These are phyloP conservation scores for Phrynocephalus forsythii DNA, from an alignment of 2,797 vertebrate genomes.

Conservation along the genomic window DNA sequence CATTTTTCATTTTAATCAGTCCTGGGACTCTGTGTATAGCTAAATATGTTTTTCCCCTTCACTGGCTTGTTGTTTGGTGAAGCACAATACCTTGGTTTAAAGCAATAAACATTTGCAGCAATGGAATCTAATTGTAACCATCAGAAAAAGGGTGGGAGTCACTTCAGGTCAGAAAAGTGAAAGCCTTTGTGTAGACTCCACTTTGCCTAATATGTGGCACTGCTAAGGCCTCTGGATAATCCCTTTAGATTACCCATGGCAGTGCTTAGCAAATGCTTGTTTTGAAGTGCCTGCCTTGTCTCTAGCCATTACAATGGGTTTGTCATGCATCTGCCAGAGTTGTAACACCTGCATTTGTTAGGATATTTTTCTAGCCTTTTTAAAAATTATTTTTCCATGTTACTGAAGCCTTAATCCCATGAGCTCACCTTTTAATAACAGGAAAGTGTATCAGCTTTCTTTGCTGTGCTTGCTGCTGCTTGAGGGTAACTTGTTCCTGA, in stretches of 20 bases:
- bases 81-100: background rate
- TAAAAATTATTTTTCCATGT: slow-evolving; percentile 57
- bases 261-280: slow-evolving; percentile 72
- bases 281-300: slow-evolving; percentile 67
- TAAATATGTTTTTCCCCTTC: background rate
- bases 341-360: slow-evolving; percentile 52
- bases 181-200: slow-evolving; percentile 53
- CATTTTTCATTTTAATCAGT: background rate
- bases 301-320: slow-evolving; percentile 62
- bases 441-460: slow-evolving; percentile 60
- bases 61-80: background rate
- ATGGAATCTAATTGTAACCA: slow-evolving; percentile 35
- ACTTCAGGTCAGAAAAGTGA: slow-evolving; percentile 68
- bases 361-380: slow-evolving; percentile 58
- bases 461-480: slow-evolving; percentile 50
- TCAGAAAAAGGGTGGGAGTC: slow-evolving; percentile 48
- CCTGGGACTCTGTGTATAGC: background rate
- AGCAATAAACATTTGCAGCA: slow-evolving; percentile 11
- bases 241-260: slow-evolving; percentile 64
- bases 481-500: slow-evolving; percentile 50
- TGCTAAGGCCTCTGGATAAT: slow-evolving; percentile 68
- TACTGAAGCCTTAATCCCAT: slow-evolving; percentile 68
- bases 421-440: slow-evolving; percentile 66
- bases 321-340: slow-evolving; percentile 54
- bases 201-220: slow-evolving; percentile 63